A percentile compares a stretch with the other conserved stretches of the same genome.
Conservation (phyloP, 2,113 vertebrate species). For the cat (Felis catus) region DNA sequence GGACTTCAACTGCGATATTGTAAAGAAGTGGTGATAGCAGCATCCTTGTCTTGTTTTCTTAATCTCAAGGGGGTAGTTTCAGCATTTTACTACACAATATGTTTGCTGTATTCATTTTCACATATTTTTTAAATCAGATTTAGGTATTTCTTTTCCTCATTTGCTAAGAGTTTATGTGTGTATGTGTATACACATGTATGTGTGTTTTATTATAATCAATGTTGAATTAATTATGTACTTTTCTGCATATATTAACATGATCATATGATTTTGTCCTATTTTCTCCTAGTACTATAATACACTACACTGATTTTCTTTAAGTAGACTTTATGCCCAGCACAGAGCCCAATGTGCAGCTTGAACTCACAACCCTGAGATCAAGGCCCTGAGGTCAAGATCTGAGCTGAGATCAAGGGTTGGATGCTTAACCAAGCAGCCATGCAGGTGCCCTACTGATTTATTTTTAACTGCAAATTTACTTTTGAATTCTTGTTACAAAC, state of each 20-base stretch:
- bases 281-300: background rate
- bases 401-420: no score
- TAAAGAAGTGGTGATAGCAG: background rate
- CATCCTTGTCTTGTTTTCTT: background rate
- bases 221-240: background rate
- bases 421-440: no score
- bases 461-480: conserved; percentile 16
- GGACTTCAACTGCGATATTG: background rate
- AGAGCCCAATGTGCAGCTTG: no score
- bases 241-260: background rate
- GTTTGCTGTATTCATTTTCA: background rate
- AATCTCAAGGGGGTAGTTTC: background rate
- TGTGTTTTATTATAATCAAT: background rate
- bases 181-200: background rate
- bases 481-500: conserved; percentile 34
- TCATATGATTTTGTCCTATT: background rate
- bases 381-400: no score
- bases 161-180: background rate
- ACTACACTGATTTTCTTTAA: background rate
- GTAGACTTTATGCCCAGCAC: no score
- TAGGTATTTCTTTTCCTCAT: background rate
- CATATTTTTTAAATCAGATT: background rate
- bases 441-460: background rate
- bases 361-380: no score
- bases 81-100: background rate